Conservation (phyloP, 2,888 invertebrate species). For the Leptopilina syphax region DNA sequence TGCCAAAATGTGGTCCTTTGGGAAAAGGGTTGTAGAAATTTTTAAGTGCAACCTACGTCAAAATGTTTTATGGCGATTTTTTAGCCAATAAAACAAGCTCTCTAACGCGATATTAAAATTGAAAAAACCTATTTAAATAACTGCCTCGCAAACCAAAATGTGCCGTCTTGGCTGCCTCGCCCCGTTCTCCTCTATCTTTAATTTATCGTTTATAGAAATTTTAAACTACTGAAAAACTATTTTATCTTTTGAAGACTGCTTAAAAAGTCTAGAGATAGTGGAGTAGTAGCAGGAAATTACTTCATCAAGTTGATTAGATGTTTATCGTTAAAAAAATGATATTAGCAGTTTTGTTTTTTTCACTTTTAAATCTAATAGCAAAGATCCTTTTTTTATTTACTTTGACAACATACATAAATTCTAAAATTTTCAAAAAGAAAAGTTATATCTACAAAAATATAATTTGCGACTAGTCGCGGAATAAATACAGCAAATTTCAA, state of each 20-base stretch:
- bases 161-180: no score
- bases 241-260: constrained; percentile 8
- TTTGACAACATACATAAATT: neutral
- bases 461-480: neutral
- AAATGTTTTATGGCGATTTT: no score
- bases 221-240: constrained; percentile 11
- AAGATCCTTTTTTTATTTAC: neutral
- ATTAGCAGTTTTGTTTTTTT: neutral
- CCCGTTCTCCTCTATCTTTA: neutral
- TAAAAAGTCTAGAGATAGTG: neutral
- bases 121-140: no score
- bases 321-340: neutral
- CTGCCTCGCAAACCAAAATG: no score
- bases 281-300: neutral
- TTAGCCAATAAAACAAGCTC: no score
- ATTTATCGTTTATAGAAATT: neutral
- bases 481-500: constrained; percentile 22
- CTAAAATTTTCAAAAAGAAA: neutral
- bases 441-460: no score
- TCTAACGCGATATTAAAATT: no score
- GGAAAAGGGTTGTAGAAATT: no score
- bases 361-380: neutral
- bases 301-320: constrained; percentile 1
- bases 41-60: no score
- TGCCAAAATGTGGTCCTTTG: no score